Evolutionary conservation across 2,888 invertebrate genomes (phyloP).

Genomic region (Trachelus iudaicus): DNA sequence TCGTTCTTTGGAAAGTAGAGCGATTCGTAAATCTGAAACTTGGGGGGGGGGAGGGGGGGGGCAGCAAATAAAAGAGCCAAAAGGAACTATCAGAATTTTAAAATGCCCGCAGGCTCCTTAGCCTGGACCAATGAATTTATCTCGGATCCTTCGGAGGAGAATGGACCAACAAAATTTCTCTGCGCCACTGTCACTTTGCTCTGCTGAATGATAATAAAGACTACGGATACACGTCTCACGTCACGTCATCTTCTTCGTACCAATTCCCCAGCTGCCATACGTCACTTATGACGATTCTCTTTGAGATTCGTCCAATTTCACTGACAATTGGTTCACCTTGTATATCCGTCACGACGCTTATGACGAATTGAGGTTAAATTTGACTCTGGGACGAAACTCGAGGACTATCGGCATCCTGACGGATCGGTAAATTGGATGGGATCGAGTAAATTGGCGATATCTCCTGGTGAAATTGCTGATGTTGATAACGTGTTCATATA

Average conservation of each 20-base stretch:
- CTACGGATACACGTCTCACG: too few relatives aligned
- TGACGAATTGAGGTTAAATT: not conserved
- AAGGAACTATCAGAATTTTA: not conserved
- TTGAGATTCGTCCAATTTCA: not conserved
- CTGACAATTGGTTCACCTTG: not conserved
- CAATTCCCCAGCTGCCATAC: not conserved
- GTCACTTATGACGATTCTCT: not conserved
- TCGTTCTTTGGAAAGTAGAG: constrained; percentile 44
- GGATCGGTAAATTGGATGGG: too few relatives aligned
- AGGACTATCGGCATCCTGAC: not conserved
- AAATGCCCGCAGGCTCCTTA: not conserved
- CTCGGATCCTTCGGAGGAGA: not conserved
- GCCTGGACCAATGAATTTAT: not conserved
- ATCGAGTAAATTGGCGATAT: not conserved
- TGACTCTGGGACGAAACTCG: not conserved
- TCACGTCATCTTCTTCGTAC: not conserved
- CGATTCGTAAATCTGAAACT: constrained; percentile 37
- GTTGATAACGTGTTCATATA: not conserved
- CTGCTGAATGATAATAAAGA: not conserved
- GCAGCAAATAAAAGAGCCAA: too few relatives aligned
- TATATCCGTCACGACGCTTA: not conserved
- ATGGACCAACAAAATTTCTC: not conserved
- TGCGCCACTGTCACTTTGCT: not conserved
- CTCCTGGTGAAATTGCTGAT: not conserved
- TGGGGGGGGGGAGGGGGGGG: too few relatives aligned